phyloP scores from a whole-genome alignment of 2,888 invertebrate genomes.

The Eilema caniola region DNA sequence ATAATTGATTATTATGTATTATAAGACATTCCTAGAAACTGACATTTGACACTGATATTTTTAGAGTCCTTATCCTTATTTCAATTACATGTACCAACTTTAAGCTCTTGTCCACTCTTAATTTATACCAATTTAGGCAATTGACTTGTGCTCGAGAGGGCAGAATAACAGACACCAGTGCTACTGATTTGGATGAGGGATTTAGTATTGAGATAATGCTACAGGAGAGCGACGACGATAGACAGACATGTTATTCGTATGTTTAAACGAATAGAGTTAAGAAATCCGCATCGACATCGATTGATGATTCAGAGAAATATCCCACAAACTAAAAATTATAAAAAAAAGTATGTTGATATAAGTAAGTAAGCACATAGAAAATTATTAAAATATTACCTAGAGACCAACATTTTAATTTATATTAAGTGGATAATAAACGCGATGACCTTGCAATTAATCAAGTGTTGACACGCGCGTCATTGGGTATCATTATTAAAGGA shows the following conservation, averaged over 20 bases:
- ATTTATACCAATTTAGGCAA: conserved; percentile 81
- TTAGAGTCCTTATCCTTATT: conserved; percentile 66
- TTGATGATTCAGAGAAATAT: background rate
- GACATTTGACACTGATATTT: conserved; percentile 15
- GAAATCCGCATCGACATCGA: background rate
- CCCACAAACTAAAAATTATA: background rate
- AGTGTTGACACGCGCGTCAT: conserved; percentile 62
- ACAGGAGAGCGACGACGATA: background rate
- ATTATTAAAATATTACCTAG: background rate
- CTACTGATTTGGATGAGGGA: conserved; percentile 45
- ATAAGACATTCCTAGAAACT: conserved; percentile 27
- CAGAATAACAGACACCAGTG: conserved; percentile 41
- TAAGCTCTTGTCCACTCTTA: conserved; percentile 62
- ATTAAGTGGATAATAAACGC: conserved; percentile 11
- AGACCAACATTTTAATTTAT: conserved; percentile 7
- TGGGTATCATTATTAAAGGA: conserved; percentile 47
- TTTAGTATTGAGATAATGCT: conserved; percentile 32
- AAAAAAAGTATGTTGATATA: background rate
- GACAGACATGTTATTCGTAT: background rate
- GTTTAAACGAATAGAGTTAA: background rate
- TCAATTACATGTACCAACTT: conserved; percentile 54
- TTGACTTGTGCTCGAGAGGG: conserved; percentile 64
- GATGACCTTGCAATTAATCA: conserved; percentile 66
- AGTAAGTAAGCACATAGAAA: background rate
- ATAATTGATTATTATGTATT: conserved; percentile 3